These are phyloP conservation scores for Solenopsis invicta DNA, from an alignment of 1,140 invertebrate genomes.

Conservation along the genomic window DNA sequence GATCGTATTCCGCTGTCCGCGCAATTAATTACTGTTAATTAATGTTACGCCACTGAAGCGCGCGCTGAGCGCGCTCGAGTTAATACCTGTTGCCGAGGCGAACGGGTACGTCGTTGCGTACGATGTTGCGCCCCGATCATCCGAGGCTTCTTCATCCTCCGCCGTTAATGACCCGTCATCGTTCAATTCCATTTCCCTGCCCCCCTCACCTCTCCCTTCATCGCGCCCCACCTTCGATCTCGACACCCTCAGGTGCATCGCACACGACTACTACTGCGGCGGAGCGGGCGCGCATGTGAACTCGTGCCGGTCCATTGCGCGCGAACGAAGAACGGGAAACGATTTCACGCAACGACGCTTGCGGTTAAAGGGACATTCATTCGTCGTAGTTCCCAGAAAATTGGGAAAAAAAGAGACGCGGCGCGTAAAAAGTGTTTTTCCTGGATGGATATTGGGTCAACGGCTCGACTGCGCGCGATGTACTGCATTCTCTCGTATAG, in stretches of 20 bases:
- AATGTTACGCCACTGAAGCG: background rate
- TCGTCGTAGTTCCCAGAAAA: constrained; percentile 41
- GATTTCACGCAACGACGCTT: constrained; percentile 66
- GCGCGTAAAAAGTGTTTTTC: background rate
- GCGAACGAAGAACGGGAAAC: constrained; percentile 55
- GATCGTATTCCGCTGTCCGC: background rate
- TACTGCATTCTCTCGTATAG: background rate
- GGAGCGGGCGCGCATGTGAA: background rate
- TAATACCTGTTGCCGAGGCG: background rate
- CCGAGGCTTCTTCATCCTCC: background rate
- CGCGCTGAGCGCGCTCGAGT: background rate
- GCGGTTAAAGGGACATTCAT: constrained; percentile 34
- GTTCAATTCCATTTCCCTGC: constrained; percentile 15
- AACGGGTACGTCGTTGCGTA: background rate
- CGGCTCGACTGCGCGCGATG: too few relatives aligned
- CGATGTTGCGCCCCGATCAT: background rate
- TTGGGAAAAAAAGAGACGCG: background rate
- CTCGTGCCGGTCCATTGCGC: constrained; percentile 42
- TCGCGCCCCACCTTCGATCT: background rate
- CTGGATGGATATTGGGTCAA: background rate
- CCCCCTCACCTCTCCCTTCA: too few relatives aligned
- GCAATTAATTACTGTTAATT: constrained; percentile 2
- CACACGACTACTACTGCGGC: constrained; percentile 18
- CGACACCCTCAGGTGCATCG: constrained; percentile 67
- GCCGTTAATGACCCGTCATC: constrained; percentile 30